Percentiles rank a stretch among this genome's conserved stretches.
phyloP scores from a whole-genome alignment of 2,888 invertebrate genomes.

The Tetragonisca angustula region DNA sequence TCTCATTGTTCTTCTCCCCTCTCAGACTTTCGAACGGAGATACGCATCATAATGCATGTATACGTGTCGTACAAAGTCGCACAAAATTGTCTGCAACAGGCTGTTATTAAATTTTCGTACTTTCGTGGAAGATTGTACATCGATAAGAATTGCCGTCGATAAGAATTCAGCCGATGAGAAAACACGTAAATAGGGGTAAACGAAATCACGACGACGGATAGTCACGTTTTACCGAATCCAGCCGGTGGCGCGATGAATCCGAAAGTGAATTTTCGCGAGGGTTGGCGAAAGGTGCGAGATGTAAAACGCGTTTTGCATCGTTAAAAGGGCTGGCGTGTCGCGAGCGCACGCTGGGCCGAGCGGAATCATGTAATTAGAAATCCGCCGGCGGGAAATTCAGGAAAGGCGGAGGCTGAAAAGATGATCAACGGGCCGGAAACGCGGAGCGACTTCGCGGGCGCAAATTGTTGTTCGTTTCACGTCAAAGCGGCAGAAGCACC shows the following conservation, averaged over 20 bases:
- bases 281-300: conserved; percentile 7
- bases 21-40: too few species aligned
- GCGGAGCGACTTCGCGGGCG: conserved; percentile 38
- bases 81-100: too few species aligned
- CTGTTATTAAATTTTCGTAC: too few species aligned
- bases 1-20: too few species aligned
- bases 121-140: too few species aligned
- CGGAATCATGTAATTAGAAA: conserved; percentile 44
- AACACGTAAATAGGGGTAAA: not conserved
- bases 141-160: too few species aligned
- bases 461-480: conserved; percentile 58
- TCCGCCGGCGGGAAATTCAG: conserved; percentile 21
- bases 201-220: not conserved
- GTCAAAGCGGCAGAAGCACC: conserved; percentile 33
- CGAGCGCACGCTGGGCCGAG: conserved; percentile 19
- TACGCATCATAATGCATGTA: too few species aligned
- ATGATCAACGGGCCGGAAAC: conserved; percentile 54
- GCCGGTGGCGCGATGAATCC: not conserved
- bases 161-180: not conserved
- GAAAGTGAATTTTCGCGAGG: conserved; percentile 13
- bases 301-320: conserved; percentile 5
- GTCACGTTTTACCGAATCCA: not conserved
- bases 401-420: conserved; percentile 26
- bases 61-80: too few species aligned
- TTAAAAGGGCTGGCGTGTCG: conserved; percentile 16